Evolutionary conservation across 2,113 vertebrate species (phyloP).

Genomic region (Labeo catla): DNA sequence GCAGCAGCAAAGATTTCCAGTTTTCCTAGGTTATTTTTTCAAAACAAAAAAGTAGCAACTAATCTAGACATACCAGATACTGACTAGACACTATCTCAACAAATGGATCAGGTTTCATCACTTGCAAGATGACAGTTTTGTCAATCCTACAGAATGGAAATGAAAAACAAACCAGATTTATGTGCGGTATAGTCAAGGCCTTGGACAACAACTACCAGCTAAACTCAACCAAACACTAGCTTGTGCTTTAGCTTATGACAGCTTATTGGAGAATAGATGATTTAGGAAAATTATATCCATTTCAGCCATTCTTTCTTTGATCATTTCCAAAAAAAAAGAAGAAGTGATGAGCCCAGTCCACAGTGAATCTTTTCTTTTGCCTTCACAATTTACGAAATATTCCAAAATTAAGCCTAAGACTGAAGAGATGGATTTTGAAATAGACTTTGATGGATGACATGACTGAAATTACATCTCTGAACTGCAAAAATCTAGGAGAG

Average conservation of each 20-base stretch:
- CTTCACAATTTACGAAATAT: background rate
- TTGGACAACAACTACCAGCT: background rate
- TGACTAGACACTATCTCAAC: background rate
- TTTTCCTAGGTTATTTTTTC: background rate
- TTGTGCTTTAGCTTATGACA: background rate
- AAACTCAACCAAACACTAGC: background rate
- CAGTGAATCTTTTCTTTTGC: background rate
- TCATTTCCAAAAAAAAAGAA: background rate
- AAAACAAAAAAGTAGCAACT: background rate
- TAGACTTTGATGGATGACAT: conserved; percentile 17
- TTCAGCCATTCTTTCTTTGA: background rate
- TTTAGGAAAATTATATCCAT: background rate
- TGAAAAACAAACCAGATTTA: background rate
- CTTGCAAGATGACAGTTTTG: background rate
- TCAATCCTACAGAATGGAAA: background rate
- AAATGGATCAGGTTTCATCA: background rate
- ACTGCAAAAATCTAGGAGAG: background rate
- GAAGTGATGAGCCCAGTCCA: background rate
- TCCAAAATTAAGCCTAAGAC: background rate
- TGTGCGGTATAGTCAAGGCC: background rate
- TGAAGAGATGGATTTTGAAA: background rate
- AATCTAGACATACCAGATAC: background rate
- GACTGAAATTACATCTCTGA: background rate
- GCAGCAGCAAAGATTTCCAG: background rate
- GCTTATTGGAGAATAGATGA: conserved; percentile 4